phyloP scores from a whole-genome alignment of 2,797 vertebrate genomes.

The Prionace glauca region DNA sequence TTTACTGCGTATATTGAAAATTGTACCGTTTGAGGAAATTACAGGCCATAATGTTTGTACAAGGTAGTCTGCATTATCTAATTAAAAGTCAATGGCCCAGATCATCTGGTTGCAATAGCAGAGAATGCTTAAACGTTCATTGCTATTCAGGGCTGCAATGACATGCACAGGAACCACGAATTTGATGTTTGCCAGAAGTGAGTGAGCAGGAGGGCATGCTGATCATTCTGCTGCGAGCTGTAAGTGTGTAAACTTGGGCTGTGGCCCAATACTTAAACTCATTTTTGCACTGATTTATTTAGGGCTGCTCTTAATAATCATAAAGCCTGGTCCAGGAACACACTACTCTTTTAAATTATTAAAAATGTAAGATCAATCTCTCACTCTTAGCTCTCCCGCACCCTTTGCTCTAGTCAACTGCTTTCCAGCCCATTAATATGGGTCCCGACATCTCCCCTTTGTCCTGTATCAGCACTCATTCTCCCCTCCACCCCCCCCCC shows the following conservation, averaged over 20 bases:
- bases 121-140: background rate
- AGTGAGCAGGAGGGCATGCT: background rate
- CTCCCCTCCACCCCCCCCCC: no score
- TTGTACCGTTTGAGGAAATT: background rate
- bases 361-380: no score
- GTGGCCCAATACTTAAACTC: background rate
- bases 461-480: no score
- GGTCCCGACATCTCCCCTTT: no score
- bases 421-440: no score
- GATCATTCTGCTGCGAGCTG: background rate
- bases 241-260: background rate
- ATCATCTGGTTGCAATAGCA: background rate
- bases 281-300: background rate
- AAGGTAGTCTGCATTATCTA: background rate
- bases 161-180: background rate
- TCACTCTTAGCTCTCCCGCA: no score
- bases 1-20: background rate
- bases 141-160: background rate
- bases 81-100: background rate
- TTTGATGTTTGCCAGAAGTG: background rate
- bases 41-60: background rate
- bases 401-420: no score
- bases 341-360: no score
- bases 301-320: no score
- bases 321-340: no score